These are phyloP conservation scores for Drosophila melanogaster DNA, from an alignment of 1,140 invertebrate species.

Conservation along the genomic window Release_6_plus_ISO1_MT NC_004354.4:20810501-20811000, in stretches of 20 bases:
- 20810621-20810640: conserved; percentile 2
- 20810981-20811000: conserved; percentile 46
- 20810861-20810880: neutral
- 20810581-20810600: conserved; percentile 3
- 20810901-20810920: neutral
- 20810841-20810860: no score
- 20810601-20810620: neutral
- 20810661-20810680: conserved; percentile 20
- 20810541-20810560: conserved; percentile 61
- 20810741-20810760: conserved; percentile 1
- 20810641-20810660: conserved; percentile 4
- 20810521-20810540: conserved; percentile 19
- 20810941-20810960: neutral
- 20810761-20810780: neutral
- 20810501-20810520: neutral
- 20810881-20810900: neutral
- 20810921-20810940: conserved; percentile 13
- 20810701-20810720: neutral
- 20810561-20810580: conserved; percentile 55
- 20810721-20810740: conserved; percentile 16
- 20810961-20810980: conserved; percentile 16
- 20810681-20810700: neutral
- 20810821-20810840: no score
- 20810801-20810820: no score
- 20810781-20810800: no score